Base-by-base conservation (phyloP, 2,888 invertebrate genomes). In the Polyommatus iphigenia region DNA sequence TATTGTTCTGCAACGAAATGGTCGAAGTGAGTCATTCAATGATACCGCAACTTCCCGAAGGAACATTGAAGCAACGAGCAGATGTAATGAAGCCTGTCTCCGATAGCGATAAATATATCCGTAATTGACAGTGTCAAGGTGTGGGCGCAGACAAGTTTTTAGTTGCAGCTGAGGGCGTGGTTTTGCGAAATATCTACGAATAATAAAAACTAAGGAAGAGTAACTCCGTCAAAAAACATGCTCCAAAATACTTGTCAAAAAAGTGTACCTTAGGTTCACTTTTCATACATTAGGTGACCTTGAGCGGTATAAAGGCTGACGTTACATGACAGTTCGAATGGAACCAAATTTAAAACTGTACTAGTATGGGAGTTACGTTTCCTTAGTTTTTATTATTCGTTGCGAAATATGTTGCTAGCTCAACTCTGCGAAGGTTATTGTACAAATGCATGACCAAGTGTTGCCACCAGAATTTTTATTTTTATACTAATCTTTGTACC, bases 81-180 rank as follows among this genome's bases (percentile, higher is more conserved):
- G 78, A 78, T 77, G 78, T 77, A 73, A 57, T 73, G 76, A 77
- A 79, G 78, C 71, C 3, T 57, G 77, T 78, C 75, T 80, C 76
- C 29, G 59, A 78, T 79, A 78, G 67, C 50, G 76, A 78, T 80
- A 78, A 79, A 77, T 80, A 79, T 81, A 76, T 78, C 76, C 71
- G 71, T 79, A 80, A 78, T 71, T 77, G 80, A 77, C 79, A 78
- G 78, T 81, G 81, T 80, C 81, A 80, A 80, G 81, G 81, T 81
- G 81, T 81, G 78, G 81, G 80, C 79, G 79, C 76, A 78, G 79
- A 80, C 80, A 76, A 78, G 79, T 80, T 79, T 76, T 76, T 77
- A 78, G 67, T 77, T 62, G 46, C 72, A 73, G 71, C 79, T 73
- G 79, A 67, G 18, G 76, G 76, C 77, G 78, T 76, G 78, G 78